Conservation (phyloP, 2,113 vertebrate species). For the Ciconia stormi region DNA sequence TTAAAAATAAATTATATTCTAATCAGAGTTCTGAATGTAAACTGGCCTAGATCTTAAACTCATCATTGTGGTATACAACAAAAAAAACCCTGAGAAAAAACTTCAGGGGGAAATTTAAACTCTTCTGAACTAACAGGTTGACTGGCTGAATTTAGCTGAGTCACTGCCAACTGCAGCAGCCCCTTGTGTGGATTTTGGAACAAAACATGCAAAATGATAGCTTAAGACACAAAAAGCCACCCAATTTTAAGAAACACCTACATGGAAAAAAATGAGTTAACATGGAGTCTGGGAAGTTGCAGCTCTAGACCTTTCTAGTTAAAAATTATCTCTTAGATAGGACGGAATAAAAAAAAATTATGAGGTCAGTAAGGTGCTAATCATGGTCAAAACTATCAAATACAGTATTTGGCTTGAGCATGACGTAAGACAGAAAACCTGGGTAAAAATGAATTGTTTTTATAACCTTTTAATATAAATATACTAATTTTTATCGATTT, state of each 20-base stretch:
- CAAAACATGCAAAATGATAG: background rate
- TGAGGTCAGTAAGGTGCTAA: background rate
- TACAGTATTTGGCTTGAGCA: background rate
- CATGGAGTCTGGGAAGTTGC: background rate
- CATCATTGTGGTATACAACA: accelerated
- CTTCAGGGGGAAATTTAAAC: background rate
- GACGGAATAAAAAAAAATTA: background rate
- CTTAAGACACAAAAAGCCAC: background rate
- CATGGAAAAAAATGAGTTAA: background rate
- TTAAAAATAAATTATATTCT: background rate
- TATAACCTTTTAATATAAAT: background rate
- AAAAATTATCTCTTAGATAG: background rate
- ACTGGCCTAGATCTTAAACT: background rate
- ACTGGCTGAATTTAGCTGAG: background rate
- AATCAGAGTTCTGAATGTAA: background rate
- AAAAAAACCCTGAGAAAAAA: background rate
- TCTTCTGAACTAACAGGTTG: background rate
- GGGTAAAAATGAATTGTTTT: accelerated
- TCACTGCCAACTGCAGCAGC: background rate
- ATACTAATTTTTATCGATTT: background rate
- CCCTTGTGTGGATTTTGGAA: background rate
- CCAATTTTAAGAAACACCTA: background rate
- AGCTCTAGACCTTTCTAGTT: background rate
- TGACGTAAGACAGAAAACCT: background rate
- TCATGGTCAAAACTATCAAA: background rate